These are phyloP conservation scores for Tenualosa thibaudeaui DNA, from an alignment of 2,797 vertebrate genomes.

Conservation along the genomic window DNA sequence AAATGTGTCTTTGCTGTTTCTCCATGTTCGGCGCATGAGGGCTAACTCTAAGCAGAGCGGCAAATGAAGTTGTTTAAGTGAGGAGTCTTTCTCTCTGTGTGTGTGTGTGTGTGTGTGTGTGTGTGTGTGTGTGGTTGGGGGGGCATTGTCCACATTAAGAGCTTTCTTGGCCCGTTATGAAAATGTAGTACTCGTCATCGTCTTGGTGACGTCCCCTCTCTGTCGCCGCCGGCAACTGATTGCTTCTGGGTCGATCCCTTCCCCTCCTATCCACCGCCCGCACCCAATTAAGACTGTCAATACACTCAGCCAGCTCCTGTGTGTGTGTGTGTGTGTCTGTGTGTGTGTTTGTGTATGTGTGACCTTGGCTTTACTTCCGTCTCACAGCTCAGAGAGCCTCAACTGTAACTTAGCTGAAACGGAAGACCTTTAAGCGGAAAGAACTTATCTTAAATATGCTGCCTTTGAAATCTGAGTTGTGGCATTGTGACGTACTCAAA, in stretches of 20 bases:
- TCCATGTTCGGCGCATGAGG: neutral
- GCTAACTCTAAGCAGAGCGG: neutral
- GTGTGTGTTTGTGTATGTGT: slow-evolving; percentile 29
- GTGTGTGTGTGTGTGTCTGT: neutral
- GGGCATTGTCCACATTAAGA: slow-evolving; percentile 53
- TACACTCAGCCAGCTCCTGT: neutral
- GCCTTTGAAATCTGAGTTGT: neutral
- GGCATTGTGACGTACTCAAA: neutral
- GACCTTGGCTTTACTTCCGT: slow-evolving; percentile 37
- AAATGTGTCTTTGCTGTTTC: neutral
- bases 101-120: neutral
- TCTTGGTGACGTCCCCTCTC: slow-evolving; percentile 64
- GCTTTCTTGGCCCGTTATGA: slow-evolving; percentile 62
- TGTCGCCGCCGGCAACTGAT: slow-evolving; percentile 67
- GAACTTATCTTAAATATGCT: neutral
- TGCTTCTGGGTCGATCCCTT: slow-evolving; percentile 61
- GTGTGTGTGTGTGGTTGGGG: slow-evolving; percentile 7
- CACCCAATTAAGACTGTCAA: slow-evolving; percentile 47
- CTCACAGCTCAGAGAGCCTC: neutral
- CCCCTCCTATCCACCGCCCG: slow-evolving; percentile 24
- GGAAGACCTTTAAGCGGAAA: neutral
- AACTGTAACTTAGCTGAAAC: neutral
- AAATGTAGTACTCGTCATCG: slow-evolving; percentile 76
- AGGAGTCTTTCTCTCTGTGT: neutral
- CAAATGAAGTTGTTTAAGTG: slow-evolving; percentile 30